Conservation (phyloP, 2,888 invertebrate genomes). For the Glaucopsyche alexis region DNA sequence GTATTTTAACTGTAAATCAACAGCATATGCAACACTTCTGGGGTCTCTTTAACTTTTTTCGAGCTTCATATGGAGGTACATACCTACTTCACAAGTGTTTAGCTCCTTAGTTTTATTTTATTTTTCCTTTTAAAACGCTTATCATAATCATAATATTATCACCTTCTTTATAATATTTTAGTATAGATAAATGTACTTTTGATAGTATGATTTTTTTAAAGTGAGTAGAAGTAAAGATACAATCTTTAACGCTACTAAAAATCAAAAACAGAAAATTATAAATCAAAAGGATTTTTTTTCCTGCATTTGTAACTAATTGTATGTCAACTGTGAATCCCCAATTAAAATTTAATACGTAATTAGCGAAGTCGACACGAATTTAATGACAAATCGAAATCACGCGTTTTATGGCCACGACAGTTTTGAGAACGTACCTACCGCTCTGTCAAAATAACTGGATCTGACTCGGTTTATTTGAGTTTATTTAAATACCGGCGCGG, state of each 20-base stretch:
- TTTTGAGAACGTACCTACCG: not conserved
- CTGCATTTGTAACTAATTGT: slow-evolving; percentile 6
- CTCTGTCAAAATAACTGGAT: slow-evolving; percentile 22
- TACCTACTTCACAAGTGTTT: no score
- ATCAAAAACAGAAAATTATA: not conserved
- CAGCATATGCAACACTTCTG: no score
- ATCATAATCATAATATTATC: no score
- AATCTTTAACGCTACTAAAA: not conserved
- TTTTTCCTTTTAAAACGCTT: no score
- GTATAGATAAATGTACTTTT: no score
- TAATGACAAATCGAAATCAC: slow-evolving; percentile 30
- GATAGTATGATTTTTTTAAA: no score
- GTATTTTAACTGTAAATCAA: no score
- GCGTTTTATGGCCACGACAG: slow-evolving; percentile 34
- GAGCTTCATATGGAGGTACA: no score
- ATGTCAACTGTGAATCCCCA: not conserved
- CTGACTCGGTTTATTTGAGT: slow-evolving; percentile 7
- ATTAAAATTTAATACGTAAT: slow-evolving; percentile 28
- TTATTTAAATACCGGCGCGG: not conserved
- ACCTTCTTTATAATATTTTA: no score
- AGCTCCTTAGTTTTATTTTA: no score
- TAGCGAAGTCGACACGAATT: slow-evolving; percentile 26
- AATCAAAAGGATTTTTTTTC: not conserved
- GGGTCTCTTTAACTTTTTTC: no score
- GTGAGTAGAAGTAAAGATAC: no score